Conservation (phyloP, 2,113 vertebrate genomes). For the Sterrhoptilus dennistouni region DNA sequence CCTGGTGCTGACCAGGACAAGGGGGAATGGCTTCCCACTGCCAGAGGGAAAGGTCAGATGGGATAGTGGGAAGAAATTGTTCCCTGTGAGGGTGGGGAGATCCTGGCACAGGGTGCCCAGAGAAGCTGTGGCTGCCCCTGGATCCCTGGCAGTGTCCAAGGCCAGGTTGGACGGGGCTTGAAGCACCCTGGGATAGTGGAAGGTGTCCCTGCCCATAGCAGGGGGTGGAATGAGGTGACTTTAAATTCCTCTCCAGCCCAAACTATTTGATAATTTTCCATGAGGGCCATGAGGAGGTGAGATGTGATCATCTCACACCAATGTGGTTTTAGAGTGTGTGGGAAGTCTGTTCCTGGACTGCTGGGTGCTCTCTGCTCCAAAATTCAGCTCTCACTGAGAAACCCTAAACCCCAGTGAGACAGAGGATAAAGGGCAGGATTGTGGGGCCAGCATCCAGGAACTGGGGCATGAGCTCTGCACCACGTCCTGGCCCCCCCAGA, state of each 20-base stretch:
- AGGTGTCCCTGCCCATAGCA: background rate
- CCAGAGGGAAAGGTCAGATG: fast-evolving
- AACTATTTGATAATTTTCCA: background rate
- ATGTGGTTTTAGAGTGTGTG: background rate
- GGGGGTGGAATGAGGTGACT: background rate
- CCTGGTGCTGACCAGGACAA: background rate
- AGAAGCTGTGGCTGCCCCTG: background rate
- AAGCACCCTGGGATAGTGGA: fast-evolving
- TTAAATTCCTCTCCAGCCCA: background rate
- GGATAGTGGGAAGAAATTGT: background rate
- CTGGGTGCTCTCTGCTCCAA: background rate
- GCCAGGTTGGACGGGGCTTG: fast-evolving
- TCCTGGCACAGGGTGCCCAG: background rate
- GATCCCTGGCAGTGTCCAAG: background rate
- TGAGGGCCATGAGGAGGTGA: too few relatives aligned
- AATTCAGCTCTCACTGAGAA: background rate
- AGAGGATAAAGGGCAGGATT: background rate
- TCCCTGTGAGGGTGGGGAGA: background rate
- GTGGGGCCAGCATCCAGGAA: background rate
- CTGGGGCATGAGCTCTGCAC: fast-evolving
- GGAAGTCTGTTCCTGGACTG: background rate
- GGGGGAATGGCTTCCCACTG: background rate
- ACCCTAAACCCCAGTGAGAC: background rate
- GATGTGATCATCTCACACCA: fast-evolving
- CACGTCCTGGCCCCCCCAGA: background rate